Evolutionary conservation across 2,888 invertebrate genomes (phyloP), one percentile per base, ranked within the genome.

Genomic region (Eremobia ochroleuca): DNA sequence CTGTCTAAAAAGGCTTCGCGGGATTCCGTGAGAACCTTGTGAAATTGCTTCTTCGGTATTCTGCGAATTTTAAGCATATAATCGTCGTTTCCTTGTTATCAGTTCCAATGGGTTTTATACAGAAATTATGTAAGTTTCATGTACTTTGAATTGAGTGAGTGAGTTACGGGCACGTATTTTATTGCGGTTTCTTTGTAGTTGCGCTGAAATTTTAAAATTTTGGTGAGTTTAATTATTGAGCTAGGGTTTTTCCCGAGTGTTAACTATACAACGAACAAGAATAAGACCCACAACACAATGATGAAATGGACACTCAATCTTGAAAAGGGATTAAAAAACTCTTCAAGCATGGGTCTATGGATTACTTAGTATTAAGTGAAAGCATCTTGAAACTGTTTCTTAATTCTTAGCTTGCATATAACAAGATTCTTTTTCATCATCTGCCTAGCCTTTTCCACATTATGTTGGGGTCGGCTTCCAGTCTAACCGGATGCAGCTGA

Each of bases 31-130:
- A 77, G 91, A 92, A 91, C 88, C 86, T 76, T 82, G 90, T 87
- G 79, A 85, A 85, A 81, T 81, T 83, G 75, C 82, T 83, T 82
- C 82, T 77, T 74, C 68, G 78, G 79, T 86, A 90, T 88, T 90
- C 77, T 68, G 49, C 83, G 72, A 77, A 81, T 81, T 77, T 77
- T 80, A 83, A 88, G 90, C 93, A 89, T 91, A 90, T 92, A 93
- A 94, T 93, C 91, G 89, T 82, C 81, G 87, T 91, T 94, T 94
- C 94, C 95, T 94, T 93, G 92, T 93, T 93, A 94, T 92, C 69
- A 81, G 82, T 88, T 55, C 11, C 4, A n/a, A 83, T 87, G 77
- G 83, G 85, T 83, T 75, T 72, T 82, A 77, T 83, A 85, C 85
- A 87, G 82, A 87, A 76, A 82, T 80, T 72, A 80, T 79, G 49